A percentile compares a stretch with the other conserved stretches of the same genome.
Evolutionary conservation across 2,888 invertebrate species (phyloP).

Genomic region (Nemotelus pantherinus): DNA sequence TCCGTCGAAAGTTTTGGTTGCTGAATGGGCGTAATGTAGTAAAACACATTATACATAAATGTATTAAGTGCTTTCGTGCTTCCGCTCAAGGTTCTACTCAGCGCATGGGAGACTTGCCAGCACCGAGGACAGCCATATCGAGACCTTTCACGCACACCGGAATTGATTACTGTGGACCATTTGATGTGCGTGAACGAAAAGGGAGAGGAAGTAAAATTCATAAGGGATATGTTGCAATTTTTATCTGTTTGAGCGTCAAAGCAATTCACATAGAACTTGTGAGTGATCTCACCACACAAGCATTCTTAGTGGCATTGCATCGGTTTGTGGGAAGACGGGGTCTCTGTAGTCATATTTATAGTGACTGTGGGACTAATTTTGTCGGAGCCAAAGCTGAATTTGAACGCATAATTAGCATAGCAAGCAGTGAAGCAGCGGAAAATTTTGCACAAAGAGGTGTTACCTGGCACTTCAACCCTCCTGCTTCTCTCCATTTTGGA

Average conservation of each 20-base stretch:
- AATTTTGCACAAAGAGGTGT: too few relatives aligned
- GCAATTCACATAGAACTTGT: background rate
- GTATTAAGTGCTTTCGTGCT: background rate
- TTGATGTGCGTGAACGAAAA: background rate
- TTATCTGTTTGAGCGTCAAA: slow-evolving; percentile 32
- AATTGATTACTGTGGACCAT: slow-evolving; percentile 11
- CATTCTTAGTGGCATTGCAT: background rate
- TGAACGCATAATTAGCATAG: background rate
- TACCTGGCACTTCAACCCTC: too few relatives aligned
- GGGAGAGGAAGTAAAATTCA: background rate
- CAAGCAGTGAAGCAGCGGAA: too few relatives aligned
- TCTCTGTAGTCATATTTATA: background rate
- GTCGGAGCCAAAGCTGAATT: background rate
- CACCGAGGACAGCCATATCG: background rate
- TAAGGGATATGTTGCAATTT: slow-evolving; percentile 51
- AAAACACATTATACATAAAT: background rate
- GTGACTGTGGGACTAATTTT: background rate
- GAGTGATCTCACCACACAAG: background rate
- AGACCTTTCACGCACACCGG: background rate
- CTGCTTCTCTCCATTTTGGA: too few relatives aligned
- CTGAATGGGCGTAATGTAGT: background rate
- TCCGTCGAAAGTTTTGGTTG: background rate
- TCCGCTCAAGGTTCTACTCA: background rate
- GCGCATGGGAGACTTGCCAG: background rate
- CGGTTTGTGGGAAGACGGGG: background rate